Conservation (phyloP, 2,797 vertebrate species). For the Coluber constrictor region DNA sequence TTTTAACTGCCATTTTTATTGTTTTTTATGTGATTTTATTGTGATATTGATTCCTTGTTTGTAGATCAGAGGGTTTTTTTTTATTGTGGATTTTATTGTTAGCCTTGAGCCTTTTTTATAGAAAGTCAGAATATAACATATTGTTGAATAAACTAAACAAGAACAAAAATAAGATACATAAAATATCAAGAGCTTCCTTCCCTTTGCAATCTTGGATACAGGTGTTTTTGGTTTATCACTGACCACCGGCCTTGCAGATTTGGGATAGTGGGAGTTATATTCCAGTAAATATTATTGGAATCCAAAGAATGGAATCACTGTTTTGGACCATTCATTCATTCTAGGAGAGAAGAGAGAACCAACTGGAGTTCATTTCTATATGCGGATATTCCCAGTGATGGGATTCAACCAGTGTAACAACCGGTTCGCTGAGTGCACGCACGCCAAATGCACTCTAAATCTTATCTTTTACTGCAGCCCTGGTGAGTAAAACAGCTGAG, state of each 20-base stretch:
- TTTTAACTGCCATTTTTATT: neutral
- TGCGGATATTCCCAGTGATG: neutral
- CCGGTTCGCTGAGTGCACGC: no score
- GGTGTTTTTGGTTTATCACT: neutral
- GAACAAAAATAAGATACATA: neutral
- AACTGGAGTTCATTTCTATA: neutral
- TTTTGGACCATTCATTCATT: neutral
- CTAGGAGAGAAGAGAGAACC: neutral
- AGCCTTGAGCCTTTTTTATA: neutral
- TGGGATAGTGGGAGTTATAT: neutral
- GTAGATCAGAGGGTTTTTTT: neutral
- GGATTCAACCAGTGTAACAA: no score
- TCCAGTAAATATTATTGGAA: neutral
- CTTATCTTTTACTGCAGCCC: no score
- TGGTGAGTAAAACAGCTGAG: no score
- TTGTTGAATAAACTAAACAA: neutral
- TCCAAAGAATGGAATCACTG: neutral
- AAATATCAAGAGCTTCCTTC: neutral
- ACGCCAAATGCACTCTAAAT: no score
- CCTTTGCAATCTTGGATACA: neutral
- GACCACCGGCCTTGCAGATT: neutral
- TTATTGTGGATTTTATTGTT: neutral
- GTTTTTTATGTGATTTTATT: neutral
- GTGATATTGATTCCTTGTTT: neutral
- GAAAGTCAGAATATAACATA: neutral